Conservation (phyloP, 2,888 invertebrate genomes). For the Adelognathus sp. region DNA sequence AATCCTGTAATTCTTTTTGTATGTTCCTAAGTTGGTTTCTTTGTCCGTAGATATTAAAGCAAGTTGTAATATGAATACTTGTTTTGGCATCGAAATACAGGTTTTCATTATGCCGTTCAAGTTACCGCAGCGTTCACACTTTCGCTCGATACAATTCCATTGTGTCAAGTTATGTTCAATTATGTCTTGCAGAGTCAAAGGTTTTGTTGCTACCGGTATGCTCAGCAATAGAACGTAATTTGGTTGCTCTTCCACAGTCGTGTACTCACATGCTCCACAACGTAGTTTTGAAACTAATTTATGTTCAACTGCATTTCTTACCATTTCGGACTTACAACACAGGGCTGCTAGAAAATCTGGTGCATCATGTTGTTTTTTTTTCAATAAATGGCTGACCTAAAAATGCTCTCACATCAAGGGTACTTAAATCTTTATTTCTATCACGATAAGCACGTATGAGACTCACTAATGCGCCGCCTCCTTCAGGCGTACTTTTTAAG, state of each 20-base stretch:
- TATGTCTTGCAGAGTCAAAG: neutral
- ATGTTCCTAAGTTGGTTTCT: too few species aligned
- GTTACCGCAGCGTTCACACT: neutral
- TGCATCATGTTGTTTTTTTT: constrained; percentile 22
- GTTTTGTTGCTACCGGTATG: neutral
- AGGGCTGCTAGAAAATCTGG: constrained; percentile 16
- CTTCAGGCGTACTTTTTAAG: neutral
- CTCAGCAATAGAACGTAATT: neutral
- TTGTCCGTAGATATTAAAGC: neutral
- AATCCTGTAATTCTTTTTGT: too few species aligned
- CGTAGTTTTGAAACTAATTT: neutral
- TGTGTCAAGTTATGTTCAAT: neutral
- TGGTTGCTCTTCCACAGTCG: neutral
- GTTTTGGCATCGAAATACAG: neutral
- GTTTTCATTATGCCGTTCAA: neutral
- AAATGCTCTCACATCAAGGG: neutral
- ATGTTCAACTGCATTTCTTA: constrained; percentile 6
- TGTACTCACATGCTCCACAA: neutral
- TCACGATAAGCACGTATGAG: neutral
- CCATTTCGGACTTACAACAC: neutral
- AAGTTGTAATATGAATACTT: constrained; percentile 10
- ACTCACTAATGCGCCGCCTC: neutral
- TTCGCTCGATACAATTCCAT: neutral
- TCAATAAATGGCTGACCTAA: constrained; percentile 26
- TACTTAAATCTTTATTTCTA: neutral